Percentiles rank a stretch among this genome's conserved stretches.
These are phyloP conservation scores for Hypotaenidia okinawae DNA, from an alignment of 2,797 vertebrate genomes.

Conservation along the genomic window DNA sequence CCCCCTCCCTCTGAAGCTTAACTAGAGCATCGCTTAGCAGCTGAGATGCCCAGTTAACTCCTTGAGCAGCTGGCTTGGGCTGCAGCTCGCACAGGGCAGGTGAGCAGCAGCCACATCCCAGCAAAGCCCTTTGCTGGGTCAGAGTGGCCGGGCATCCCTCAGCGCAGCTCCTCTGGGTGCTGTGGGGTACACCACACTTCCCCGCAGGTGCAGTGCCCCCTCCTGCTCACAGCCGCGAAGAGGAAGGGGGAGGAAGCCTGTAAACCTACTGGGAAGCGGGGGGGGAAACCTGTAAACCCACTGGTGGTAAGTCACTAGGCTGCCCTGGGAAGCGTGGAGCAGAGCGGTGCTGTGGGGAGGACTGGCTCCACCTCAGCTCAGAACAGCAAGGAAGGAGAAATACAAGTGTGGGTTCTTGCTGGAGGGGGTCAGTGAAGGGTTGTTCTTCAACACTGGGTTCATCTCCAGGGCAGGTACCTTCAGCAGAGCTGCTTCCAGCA, in stretches of 20 bases:
- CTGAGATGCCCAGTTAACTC: slow-evolving; percentile 43
- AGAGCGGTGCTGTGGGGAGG: neutral
- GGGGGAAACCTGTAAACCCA: neutral
- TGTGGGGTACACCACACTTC: neutral
- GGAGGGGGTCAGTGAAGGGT: neutral
- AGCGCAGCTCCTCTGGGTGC: neutral
- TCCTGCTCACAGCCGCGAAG: neutral
- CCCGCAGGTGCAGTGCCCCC: neutral
- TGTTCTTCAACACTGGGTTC: neutral
- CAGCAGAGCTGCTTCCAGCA: neutral
- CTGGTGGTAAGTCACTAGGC: neutral
- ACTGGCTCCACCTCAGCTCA: neutral
- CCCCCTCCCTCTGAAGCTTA: neutral
- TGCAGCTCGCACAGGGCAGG: slow-evolving; percentile 42
- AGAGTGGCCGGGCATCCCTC: neutral
- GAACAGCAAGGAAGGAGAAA: neutral
- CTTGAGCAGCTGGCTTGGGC: slow-evolving; percentile 49
- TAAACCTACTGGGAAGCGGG: too few species aligned
- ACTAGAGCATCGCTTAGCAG: neutral
- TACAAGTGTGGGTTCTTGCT: neutral
- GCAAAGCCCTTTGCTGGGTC: neutral
- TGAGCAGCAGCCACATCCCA: neutral
- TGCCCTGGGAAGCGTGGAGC: neutral
- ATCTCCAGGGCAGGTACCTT: neutral
- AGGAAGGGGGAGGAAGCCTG: too few species aligned